A percentile compares a stretch with the other conserved stretches of the same genome.
Evolutionary conservation across 2,113 vertebrate genomes (phyloP).

Genomic region (Pungitius pungitius): DNA sequence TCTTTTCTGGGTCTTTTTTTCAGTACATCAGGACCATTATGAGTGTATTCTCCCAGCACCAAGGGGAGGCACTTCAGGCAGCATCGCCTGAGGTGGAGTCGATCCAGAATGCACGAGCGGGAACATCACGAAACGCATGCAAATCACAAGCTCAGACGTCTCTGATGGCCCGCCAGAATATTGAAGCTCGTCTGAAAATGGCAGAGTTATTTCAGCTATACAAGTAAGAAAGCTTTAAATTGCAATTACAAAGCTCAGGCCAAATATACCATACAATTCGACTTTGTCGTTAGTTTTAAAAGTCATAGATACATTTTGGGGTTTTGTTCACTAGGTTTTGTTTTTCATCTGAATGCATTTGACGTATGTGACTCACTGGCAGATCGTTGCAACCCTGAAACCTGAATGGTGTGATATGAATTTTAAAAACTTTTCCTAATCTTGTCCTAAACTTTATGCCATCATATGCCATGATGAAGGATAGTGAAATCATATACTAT

Average conservation of each 20-base stretch:
- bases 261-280: not conserved
- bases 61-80: not conserved
- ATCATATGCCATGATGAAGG: not conserved
- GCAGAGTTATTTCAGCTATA: conserved; percentile 16
- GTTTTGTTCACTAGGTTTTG: not conserved
- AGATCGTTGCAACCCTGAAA: not conserved
- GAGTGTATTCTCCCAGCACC: not conserved
- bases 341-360: not conserved
- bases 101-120: not conserved
- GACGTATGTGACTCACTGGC: not conserved
- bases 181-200: not conserved
- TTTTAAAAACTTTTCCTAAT: not conserved
- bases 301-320: not conserved
- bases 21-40: conserved; percentile 6
- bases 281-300: not conserved
- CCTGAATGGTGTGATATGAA: not conserved
- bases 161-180: not conserved
- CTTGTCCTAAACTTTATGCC: not conserved
- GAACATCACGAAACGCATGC: not conserved
- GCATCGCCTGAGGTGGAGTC: not conserved
- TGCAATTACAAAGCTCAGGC: not conserved
- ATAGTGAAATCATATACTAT: not conserved
- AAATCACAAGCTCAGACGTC: not conserved
- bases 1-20: not conserved
- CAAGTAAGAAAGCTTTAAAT: conserved; percentile 13